Percentiles rank a stretch among this genome's conserved stretches.
Evolutionary conservation across 2,797 vertebrate species (phyloP).

Genomic region (Bradypus variegatus): DNA sequence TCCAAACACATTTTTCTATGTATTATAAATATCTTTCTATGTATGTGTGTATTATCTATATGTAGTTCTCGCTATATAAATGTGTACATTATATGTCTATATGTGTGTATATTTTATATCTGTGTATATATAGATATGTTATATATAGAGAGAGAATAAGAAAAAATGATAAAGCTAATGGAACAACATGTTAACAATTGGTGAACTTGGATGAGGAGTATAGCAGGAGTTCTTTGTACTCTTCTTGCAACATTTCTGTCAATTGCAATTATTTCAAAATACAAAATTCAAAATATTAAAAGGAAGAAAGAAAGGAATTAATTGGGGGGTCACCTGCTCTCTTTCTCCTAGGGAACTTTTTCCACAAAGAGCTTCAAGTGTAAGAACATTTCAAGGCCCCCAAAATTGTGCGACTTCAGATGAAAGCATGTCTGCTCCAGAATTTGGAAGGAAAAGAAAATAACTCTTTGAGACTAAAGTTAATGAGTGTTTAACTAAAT

Average conservation of each 20-base stretch:
- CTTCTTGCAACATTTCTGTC: background rate
- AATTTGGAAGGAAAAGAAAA: background rate
- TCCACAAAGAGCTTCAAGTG: background rate
- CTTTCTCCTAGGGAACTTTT: background rate
- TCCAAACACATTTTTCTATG: background rate
- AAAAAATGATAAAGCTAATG: background rate
- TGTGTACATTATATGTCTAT: background rate
- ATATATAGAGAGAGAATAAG: background rate
- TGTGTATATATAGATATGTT: background rate
- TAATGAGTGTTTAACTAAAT: background rate
- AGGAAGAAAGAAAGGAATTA: background rate
- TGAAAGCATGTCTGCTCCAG: background rate
- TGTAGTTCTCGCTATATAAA: no score
- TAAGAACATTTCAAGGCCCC: background rate
- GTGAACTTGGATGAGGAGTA: background rate
- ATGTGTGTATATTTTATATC: background rate
- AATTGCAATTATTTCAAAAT: background rate
- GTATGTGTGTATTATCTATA: background rate
- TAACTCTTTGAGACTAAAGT: background rate
- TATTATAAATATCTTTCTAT: background rate
- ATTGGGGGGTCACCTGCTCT: background rate
- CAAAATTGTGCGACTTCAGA: background rate
- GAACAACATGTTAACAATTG: background rate
- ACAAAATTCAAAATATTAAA: background rate
- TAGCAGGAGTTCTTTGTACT: background rate